A percentile compares a stretch with the other conserved stretches of the same genome.
Evolutionary conservation across 2,888 invertebrate genomes (phyloP).

Genomic region (Sacculina carcini): DNA sequence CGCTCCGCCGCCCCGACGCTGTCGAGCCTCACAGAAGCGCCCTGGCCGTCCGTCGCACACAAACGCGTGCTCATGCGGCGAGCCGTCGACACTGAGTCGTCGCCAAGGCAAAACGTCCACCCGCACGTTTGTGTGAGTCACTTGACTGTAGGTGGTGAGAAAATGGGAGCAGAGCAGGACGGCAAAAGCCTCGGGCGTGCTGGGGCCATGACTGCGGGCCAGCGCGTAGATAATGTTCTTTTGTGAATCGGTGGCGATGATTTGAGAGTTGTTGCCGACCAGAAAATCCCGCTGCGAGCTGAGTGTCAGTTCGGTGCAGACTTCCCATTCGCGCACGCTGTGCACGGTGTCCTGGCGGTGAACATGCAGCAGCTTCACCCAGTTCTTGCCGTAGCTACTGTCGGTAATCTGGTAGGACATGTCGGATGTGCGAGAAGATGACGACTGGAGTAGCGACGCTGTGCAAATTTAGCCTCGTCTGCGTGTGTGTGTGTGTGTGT

Average conservation of each 20-base stretch:
- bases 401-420: slow-evolving; percentile 29
- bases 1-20: slow-evolving; percentile 5
- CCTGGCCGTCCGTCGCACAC: slow-evolving; percentile 37
- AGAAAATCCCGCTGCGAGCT: slow-evolving; percentile 41
- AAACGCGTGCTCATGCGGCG: slow-evolving; percentile 47
- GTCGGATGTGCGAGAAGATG: not conserved
- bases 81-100: slow-evolving; percentile 28
- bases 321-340: slow-evolving; percentile 44
- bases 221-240: slow-evolving; percentile 54
- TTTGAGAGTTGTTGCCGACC: slow-evolving; percentile 45
- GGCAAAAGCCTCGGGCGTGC: slow-evolving; percentile 48
- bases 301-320: slow-evolving; percentile 39
- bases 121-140: slow-evolving; percentile 37
- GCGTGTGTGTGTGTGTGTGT: too few relatives aligned
- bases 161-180: slow-evolving; percentile 45
- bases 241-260: slow-evolving; percentile 55
- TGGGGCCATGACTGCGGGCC: slow-evolving; percentile 48
- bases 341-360: slow-evolving; percentile 37
- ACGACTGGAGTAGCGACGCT: too few relatives aligned
- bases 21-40: slow-evolving; percentile 38
- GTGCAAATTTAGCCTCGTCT: too few relatives aligned
- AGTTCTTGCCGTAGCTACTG: slow-evolving; percentile 44
- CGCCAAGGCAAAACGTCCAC: slow-evolving; percentile 53
- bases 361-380: slow-evolving; percentile 43
- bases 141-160: slow-evolving; percentile 43